Base-by-base conservation (phyloP, 2,888 invertebrate genomes). In the Sturmia bella region DNA sequence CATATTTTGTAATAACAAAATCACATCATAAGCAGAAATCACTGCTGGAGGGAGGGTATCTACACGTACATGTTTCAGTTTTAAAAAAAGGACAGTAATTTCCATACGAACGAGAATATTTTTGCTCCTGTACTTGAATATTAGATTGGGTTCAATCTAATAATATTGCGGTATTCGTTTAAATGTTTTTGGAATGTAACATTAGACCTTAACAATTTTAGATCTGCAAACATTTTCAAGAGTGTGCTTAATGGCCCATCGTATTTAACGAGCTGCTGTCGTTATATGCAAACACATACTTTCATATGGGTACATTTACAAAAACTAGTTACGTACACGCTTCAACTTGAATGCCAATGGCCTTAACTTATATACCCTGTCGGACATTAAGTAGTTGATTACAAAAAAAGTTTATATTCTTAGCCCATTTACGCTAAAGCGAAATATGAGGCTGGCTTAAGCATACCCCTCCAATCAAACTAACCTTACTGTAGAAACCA, bases 121-220 rank as follows among this genome's bases (percentile, higher is more conserved):
- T 24, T 19, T 63, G 6, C 32, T 15, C 43, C 3, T 39, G 12
- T 52, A 11, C 15, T 27, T 54, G 5, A 43, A 57, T 9, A 12
- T 61, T 2, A 17, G 32, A 32, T 11, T 50, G 13, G 78, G 56
- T 45, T 32, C 64, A 75, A 50, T 45, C 69, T 76, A 61, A 80
- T 69, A 50, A 68, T 21, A 76, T 63, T 72, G 83, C 80, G 83
- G 80, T 80, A 80, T 83, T 74, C 52, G 72, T 68, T 80, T 83
- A 81, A 80, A 78, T 83, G 84, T 78, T 84, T 84, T 74, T 78
- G 78, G 76, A 82, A 80, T 84, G 82, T 84, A 78, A 73, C 61
- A 66, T 70, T 63, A 57, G 54, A 63, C 72, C 80, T 56, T 64
- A 56, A 66, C 61, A 76, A 59, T 27, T 2, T 56, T 59, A 43